Base-by-base conservation (phyloP, 2,797 vertebrate genomes). In the Macroramphosus scolopax region DNA sequence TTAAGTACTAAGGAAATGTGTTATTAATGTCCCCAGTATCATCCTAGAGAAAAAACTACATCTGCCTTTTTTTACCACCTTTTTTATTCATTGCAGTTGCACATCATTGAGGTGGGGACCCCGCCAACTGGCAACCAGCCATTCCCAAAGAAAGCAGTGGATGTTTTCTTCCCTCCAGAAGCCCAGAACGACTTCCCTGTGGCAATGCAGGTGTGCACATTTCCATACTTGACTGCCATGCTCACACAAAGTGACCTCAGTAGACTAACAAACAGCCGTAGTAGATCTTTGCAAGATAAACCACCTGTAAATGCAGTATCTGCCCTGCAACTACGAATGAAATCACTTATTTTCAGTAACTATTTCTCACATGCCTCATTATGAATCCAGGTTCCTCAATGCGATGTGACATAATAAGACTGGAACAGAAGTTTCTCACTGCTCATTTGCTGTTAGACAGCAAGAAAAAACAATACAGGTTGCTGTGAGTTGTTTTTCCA, bases 131-230 rank as follows among this genome's bases (percentile, higher is more conserved):
- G 95, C 66, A 99, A 98, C 72, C 96, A 99, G 63, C 94, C 95
- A 0, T 99, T 99, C 83, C 92, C 96, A 75, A 99, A 99, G 87
- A 99, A 99, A 89, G 96, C 96, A 2, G 95, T 99, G 70, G 96
- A 99, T 82, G 96, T 99, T 61, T 99, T 99, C 85, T 99, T 99
- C 72, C 96, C 96, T 77, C 96, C 96, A 42, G 96, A 99, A 83
- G 96, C 96, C 45, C 96, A 98, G 57, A 99, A 97, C 52, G 96
- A 99, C 83, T 99, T 99, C 55, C 96, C 96, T 61, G 96, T 99
- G 57, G 96, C 96, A 53, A 98, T 99, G 96, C 96, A 99, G 95
- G 96, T 98, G 82, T 35, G 53, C 16, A 25, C 1, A 11, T 18
- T 26, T 31, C 11, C 8, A 16, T 44, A 13, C 35, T 29, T 42